phyloP scores from a whole-genome alignment of 2,888 invertebrate genomes.

The Malthinus flaveolus region DNA sequence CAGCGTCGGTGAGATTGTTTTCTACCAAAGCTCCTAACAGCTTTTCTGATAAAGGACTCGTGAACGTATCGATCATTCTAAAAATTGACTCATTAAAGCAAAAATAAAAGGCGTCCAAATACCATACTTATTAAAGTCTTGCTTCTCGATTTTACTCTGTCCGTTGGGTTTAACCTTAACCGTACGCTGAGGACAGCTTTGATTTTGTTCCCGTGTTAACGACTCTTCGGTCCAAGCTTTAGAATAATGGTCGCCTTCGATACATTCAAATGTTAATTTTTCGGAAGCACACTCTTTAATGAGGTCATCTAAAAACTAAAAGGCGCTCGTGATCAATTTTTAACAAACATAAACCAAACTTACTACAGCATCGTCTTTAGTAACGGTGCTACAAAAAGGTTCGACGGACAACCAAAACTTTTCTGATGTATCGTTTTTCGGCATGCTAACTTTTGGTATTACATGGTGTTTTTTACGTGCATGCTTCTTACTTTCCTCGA shows the following conservation, averaged over 20 bases:
- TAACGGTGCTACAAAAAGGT: conserved; percentile 88
- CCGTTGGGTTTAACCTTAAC: neutral
- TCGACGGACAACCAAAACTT: conserved; percentile 95
- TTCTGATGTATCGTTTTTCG: conserved; percentile 90
- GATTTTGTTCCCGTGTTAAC: conserved; percentile 64
- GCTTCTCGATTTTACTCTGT: neutral
- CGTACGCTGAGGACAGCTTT: conserved; percentile 23
- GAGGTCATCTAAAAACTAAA: conserved; percentile 66
- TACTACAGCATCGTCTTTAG: conserved; percentile 77
- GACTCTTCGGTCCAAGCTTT: conserved; percentile 79
- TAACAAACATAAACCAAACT: conserved; percentile 27
- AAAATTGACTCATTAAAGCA: too few relatives aligned
- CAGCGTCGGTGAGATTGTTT: too few relatives aligned
- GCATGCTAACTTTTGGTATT: conserved; percentile 71
- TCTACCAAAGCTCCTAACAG: conserved; percentile 83
- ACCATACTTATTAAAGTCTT: neutral
- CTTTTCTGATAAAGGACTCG: conserved; percentile 86
- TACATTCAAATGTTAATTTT: conserved; percentile 80
- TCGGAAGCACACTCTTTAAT: conserved; percentile 66
- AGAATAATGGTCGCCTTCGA: conserved; percentile 87
- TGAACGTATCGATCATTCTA: conserved; percentile 62
- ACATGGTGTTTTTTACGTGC: too few relatives aligned
- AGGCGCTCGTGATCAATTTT: neutral
- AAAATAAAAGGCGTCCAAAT: neutral
- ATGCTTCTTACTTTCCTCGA: too few relatives aligned